Evolutionary conservation across 2,113 vertebrate species (phyloP), one percentile per base, ranked within the genome.

Genomic region (Ceyx cyanopectus): DNA sequence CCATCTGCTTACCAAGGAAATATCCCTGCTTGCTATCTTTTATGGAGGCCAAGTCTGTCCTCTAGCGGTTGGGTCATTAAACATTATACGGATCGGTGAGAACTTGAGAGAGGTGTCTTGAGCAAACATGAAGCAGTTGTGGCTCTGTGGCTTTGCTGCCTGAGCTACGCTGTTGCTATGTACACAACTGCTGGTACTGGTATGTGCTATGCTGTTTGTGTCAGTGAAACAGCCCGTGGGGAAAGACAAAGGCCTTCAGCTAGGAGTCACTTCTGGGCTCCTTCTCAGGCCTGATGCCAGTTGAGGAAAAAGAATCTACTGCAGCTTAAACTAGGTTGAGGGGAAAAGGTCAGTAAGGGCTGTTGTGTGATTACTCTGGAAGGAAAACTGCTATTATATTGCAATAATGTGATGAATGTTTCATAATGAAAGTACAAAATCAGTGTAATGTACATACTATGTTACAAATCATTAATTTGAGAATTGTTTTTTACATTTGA

Each of bases 11-110:
- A 79, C n/a, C 32, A 6, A 17, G 57, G 61, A 84, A 57, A 48
- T 24, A 68, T 27, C 67, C 29, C 53, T 34, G 10, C 58, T 51
- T 18, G 30, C 20, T 68, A 17, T 9, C 40, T 60, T 81, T 81
- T 77, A 57, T 43, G 56, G 87, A 84, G 69, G 74, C 70, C 79
- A 67, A 72, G 10, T 40, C 86, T 81, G 91, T 87, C 86, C 92
- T 54, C 89, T 91, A 85, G 91, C 0, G 65, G 79, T 18, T 86
- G 85, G 89, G 85, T 56, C 62, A 82, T 30, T 89, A 74, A 82
- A 65, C 40, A 17, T 43, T 29, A 18, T 32, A 27, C 0, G 2
- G 56, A 30, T 18, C 16, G 51, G 54, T 74, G 9, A 74, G 22
- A 16, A 68, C 34, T 45, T 18, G 34, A 40, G 10, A 50, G 29